Conservation (phyloP, 2,113 vertebrate genomes). For the Tenrec ecaudatus region DNA sequence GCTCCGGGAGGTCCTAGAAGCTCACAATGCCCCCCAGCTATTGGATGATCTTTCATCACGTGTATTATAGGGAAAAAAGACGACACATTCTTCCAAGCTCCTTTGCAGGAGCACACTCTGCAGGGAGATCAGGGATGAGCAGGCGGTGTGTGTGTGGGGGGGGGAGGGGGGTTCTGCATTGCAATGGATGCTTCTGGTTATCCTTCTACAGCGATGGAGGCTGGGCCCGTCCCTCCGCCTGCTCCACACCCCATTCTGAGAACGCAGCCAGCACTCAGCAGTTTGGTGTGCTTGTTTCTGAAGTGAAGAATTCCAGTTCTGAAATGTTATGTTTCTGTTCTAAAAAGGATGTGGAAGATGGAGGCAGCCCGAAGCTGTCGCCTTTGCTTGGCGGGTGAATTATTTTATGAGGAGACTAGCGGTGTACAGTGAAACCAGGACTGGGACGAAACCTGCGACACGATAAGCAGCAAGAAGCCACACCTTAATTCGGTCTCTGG, state of each 20-base stretch:
- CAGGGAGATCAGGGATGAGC: neutral
- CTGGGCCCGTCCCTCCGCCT: no score
- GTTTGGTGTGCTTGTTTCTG: constrained; percentile 24
- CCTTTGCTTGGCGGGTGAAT: neutral
- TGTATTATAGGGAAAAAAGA: neutral
- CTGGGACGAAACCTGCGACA: neutral
- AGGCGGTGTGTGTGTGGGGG: no score
- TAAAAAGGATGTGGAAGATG: neutral
- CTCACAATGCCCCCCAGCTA: neutral
- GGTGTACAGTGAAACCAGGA: neutral
- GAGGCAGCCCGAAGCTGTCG: neutral
- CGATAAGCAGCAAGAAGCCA: neutral
- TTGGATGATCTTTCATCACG: constrained; percentile 6
- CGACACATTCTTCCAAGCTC: neutral
- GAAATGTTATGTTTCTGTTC: constrained; percentile 6
- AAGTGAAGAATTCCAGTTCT: constrained; percentile 9
- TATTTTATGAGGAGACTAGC: neutral
- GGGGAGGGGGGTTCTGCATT: neutral
- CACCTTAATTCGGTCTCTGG: neutral
- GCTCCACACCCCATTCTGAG: no score
- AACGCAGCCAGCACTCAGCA: no score
- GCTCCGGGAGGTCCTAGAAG: constrained; percentile 58
- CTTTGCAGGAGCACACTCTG: neutral
- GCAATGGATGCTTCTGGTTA: neutral
- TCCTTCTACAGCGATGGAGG: neutral